Conservation (phyloP, 2,888 invertebrate genomes). For the Tenthredo distinguenda region DNA sequence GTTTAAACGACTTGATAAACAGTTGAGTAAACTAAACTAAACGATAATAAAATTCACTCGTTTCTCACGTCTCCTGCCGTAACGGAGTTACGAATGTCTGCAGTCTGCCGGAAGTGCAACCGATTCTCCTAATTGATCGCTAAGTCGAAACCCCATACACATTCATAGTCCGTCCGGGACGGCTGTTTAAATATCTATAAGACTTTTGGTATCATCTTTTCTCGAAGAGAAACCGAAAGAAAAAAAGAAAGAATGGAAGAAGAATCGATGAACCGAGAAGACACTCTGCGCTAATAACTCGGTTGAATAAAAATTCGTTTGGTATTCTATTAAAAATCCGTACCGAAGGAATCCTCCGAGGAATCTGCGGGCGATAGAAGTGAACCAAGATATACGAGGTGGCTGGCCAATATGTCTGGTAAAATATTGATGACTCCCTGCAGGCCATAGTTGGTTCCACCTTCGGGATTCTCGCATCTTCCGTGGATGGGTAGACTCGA, state of each 20-base stretch:
- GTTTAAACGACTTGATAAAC: conserved; percentile 58
- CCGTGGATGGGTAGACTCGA: background rate
- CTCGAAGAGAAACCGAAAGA: background rate
- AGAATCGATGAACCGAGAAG: background rate
- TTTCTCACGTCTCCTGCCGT: background rate
- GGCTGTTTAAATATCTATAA: background rate
- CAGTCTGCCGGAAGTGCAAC: conserved; percentile 37
- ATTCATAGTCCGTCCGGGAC: background rate
- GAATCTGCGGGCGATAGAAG: conserved; percentile 50
- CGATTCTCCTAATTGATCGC: conserved; percentile 37
- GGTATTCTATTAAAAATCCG: conserved; percentile 60
- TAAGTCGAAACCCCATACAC: background rate
- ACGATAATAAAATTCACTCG: conserved; percentile 27
- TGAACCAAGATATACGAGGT: conserved; percentile 62
- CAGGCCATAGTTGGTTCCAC: conserved; percentile 58
- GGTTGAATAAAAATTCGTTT: conserved; percentile 55
- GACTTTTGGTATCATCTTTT: conserved; percentile 4
- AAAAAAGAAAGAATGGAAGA: background rate
- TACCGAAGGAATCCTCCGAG: conserved; percentile 39
- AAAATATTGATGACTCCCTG: conserved; percentile 72
- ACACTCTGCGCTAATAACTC: background rate
- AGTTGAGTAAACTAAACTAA: conserved; percentile 41
- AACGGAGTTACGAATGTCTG: conserved; percentile 38
- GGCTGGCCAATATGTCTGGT: conserved; percentile 69
- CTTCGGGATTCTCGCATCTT: conserved; percentile 37